Conservation (phyloP, 2,113 vertebrate genomes). For the Tapirus terrestris region DNA sequence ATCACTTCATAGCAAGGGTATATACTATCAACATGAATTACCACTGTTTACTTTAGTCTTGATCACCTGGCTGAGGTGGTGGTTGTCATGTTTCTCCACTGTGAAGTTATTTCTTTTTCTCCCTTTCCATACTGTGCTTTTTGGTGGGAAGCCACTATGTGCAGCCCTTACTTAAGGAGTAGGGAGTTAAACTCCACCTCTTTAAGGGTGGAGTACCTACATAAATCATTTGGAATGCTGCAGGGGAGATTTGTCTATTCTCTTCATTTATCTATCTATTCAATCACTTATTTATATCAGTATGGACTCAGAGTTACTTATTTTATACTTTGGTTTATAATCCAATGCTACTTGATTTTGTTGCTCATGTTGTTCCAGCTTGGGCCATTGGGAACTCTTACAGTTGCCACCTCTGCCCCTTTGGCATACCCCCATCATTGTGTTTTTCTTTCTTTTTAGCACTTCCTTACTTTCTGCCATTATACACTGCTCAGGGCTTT, state of each 20-base stretch:
- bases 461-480: background rate
- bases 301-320: background rate
- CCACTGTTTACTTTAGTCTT: background rate
- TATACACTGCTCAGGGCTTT: background rate
- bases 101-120: background rate
- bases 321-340: background rate
- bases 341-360: background rate
- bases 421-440: background rate
- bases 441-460: background rate
- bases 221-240: background rate
- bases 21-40: background rate
- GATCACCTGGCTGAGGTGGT: background rate
- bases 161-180: background rate
- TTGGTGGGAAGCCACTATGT: background rate
- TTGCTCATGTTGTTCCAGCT: background rate
- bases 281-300: background rate
- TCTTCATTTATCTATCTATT: background rate
- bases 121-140: background rate
- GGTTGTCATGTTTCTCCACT: background rate
- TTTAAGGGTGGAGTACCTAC: background rate
- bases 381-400: background rate
- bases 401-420: background rate
- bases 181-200: background rate
- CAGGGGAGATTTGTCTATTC: background rate
- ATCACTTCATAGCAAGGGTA: background rate